These are phyloP conservation scores for Lerema accius DNA, from an alignment of 1,140 invertebrate species.

Conservation along the genomic window DNA sequence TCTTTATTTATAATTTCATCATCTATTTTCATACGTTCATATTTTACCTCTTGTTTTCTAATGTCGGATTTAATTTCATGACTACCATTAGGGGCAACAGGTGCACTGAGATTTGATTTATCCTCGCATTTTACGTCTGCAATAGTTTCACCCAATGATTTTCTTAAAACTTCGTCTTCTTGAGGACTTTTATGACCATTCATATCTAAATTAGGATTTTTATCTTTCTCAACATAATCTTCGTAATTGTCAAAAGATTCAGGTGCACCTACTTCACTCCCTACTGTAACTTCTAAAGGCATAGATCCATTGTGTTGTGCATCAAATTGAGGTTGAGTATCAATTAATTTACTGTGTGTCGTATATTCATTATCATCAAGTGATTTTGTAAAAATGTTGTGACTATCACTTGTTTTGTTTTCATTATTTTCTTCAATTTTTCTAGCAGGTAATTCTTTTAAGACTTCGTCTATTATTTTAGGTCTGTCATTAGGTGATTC, in stretches of 20 bases:
- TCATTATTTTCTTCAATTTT: background rate
- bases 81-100: background rate
- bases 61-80: conserved; percentile 8
- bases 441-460: conserved; percentile 27
- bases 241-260: background rate
- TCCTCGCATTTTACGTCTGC: background rate
- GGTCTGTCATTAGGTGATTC: conserved; percentile 19
- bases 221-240: background rate
- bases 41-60: conserved; percentile 1
- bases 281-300: background rate
- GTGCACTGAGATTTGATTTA: background rate
- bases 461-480: conserved; percentile 43
- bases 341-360: conserved; percentile 4
- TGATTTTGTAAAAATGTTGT: background rate
- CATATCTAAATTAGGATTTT: background rate
- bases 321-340: conserved; percentile 9
- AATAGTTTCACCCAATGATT: background rate
- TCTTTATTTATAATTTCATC: background rate
- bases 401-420: background rate
- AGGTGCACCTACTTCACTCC: background rate
- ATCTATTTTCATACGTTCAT: conserved; percentile 19
- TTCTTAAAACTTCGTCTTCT: background rate
- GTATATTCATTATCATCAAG: background rate
- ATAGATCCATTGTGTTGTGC: background rate
- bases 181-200: background rate